Conservation (phyloP, 1,140 invertebrate genomes). For the Platyscapa corneri region DNA sequence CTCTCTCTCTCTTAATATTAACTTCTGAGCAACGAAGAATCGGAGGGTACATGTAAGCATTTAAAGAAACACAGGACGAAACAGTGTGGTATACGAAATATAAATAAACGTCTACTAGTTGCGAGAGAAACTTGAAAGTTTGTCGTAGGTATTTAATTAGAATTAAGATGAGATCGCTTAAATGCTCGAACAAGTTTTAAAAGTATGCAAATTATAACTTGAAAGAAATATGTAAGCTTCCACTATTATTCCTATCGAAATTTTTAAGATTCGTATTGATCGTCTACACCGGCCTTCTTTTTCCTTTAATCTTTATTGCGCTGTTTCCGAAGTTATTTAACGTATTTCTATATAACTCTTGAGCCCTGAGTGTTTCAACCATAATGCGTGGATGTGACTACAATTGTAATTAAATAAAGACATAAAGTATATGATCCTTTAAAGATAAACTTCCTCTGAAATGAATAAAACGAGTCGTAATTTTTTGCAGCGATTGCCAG, state of each 20-base stretch:
- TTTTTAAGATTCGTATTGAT: background rate
- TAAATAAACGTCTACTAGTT: constrained; percentile 2
- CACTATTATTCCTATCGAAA: background rate
- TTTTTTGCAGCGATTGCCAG: background rate
- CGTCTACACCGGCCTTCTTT: background rate
- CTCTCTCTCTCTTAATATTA: background rate
- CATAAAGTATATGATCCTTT: background rate
- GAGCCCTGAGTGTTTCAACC: background rate
- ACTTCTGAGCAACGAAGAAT: background rate
- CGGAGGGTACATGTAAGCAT: background rate
- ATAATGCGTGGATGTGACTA: background rate
- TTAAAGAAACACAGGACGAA: background rate
- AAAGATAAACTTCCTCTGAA: background rate
- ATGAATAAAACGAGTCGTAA: background rate
- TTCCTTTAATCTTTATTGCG: constrained; percentile 1
- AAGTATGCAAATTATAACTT: constrained; percentile 15
- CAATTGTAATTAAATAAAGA: constrained; percentile 13
- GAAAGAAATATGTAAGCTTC: background rate
- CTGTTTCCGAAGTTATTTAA: background rate
- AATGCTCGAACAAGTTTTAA: background rate
- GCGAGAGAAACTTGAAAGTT: background rate
- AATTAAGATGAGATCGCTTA: constrained; percentile 9
- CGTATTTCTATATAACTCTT: background rate
- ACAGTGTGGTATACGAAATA: background rate
- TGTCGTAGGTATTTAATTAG: background rate